Percentiles rank a stretch among this genome's conserved stretches.
phyloP scores from a whole-genome alignment of 2,888 invertebrate genomes.

The Drosophila phalerata region DNA sequence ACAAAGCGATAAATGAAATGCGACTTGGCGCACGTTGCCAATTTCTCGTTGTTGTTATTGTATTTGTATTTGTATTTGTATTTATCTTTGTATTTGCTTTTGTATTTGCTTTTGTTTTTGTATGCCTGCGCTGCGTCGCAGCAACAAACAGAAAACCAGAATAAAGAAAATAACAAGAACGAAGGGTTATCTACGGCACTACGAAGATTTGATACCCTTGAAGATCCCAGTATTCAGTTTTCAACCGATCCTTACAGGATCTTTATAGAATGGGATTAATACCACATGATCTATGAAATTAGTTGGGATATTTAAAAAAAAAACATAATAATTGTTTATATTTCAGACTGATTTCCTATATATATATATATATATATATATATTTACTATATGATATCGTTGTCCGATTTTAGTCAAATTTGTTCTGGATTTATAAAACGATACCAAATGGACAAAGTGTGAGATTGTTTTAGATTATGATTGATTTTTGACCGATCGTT shows the following conservation, averaged over 20 bases:
- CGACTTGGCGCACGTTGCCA: constrained; percentile 40
- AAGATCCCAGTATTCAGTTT: not conserved
- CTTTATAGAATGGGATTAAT: too few relatives aligned
- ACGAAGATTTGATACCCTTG: not conserved
- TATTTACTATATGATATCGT: too few relatives aligned
- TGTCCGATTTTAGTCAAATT: too few relatives aligned
- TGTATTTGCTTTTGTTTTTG: constrained; percentile 4
- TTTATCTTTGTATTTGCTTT: not conserved
- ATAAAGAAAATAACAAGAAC: not conserved
- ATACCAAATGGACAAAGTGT: too few relatives aligned
- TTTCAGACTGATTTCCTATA: too few relatives aligned
- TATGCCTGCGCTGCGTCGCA: not conserved
- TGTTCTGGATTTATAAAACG: too few relatives aligned
- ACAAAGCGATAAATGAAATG: constrained; percentile 25
- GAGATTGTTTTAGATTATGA: too few relatives aligned
- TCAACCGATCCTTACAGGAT: not conserved
- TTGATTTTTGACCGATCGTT: too few relatives aligned
- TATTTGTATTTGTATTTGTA: not conserved
- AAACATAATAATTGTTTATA: too few relatives aligned
- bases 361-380: too few relatives aligned
- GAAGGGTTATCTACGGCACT: not conserved
- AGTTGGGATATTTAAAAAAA: too few relatives aligned
- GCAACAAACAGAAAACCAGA: constrained; percentile 31
- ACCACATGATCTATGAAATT: too few relatives aligned
- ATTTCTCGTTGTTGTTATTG: constrained; percentile 2